Conservation (phyloP, 1,140 invertebrate species). For the Brachionus koreanus region DNA sequence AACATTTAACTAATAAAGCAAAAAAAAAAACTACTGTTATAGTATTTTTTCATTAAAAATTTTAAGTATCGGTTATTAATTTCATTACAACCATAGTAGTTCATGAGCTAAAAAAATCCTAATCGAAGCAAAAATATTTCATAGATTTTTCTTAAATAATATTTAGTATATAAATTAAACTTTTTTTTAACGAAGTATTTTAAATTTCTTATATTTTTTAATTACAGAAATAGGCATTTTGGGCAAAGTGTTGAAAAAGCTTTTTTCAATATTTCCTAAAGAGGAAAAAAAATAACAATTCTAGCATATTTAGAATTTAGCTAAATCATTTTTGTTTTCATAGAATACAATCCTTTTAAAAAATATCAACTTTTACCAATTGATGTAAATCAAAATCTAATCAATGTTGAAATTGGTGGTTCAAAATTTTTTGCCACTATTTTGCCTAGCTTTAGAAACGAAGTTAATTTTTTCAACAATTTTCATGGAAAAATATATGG, state of each 20-base stretch:
- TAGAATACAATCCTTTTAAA: background rate
- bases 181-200: no score
- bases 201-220: no score
- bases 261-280: background rate
- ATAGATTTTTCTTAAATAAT: no score
- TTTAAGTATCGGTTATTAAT: no score
- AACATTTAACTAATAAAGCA: no score
- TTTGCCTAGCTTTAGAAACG: background rate
- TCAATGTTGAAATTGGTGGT: background rate
- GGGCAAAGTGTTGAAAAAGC: no score
- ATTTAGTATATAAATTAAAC: no score
- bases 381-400: background rate
- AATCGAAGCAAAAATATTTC: no score
- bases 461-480: background rate
- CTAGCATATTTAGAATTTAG: background rate
- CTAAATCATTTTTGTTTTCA: background rate
- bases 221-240: no score
- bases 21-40: no score
- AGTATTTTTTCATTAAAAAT: no score
- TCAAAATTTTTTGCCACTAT: background rate
- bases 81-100: background rate
- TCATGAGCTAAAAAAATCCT: background rate
- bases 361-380: background rate
- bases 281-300: background rate
- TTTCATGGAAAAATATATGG: slow-evolving; percentile 26